Percentiles rank a stretch among this genome's conserved stretches.
Conservation (phyloP, 2,113 vertebrate species). For the Amazona guildingii region DNA sequence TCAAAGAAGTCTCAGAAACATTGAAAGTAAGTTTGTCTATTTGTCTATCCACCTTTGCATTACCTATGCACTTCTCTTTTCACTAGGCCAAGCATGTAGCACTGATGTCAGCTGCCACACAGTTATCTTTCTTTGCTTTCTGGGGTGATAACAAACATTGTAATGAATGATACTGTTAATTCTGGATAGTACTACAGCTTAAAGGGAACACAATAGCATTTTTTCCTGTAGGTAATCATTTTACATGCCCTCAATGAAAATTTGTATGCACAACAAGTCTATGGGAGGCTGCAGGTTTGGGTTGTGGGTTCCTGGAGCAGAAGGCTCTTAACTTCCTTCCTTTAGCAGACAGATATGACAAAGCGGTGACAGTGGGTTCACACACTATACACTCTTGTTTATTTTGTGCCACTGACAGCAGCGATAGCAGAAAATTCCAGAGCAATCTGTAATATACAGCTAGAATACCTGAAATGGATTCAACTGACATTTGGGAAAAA, state of each 20-base stretch:
- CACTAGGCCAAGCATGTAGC: not conserved
- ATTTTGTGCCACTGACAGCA: not conserved
- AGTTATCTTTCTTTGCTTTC: not conserved
- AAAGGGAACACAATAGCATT: not conserved
- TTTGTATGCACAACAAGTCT: not conserved
- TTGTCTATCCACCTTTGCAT: not conserved
- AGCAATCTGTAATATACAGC: not conserved
- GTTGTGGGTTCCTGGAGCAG: not conserved
- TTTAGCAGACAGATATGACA: not conserved
- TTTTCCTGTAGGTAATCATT: not conserved
- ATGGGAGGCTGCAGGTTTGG: not conserved
- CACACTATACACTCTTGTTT: not conserved
- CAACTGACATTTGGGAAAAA: not conserved
- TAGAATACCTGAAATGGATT: not conserved
- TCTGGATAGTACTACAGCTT: not conserved
- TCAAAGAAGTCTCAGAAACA: not conserved
- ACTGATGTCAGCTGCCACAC: not conserved
- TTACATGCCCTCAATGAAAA: not conserved
- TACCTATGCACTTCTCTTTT: not conserved
- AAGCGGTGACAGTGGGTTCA: rapidly evolving
- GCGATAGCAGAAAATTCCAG: not conserved
- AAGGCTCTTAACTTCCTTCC: not conserved
- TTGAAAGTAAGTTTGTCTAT: not conserved
- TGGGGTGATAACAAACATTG: not conserved
- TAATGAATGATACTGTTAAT: not conserved